These are phyloP conservation scores for Otus sunia DNA, from an alignment of 2,113 vertebrate genomes.

Conservation along the genomic window DNA sequence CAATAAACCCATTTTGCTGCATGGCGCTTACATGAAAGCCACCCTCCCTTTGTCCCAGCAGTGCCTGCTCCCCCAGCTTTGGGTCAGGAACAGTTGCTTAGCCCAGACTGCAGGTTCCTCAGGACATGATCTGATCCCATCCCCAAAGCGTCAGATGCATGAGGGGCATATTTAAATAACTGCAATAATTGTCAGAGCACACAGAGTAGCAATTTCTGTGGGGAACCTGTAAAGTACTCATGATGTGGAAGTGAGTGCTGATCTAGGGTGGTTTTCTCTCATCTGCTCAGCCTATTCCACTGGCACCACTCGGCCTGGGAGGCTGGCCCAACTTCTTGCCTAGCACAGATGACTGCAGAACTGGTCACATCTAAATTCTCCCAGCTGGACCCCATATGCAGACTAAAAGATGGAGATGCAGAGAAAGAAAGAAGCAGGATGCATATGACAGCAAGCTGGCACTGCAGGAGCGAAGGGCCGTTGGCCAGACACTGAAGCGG, in stretches of 20 bases:
- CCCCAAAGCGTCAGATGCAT: neutral
- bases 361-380: neutral
- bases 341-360: neutral
- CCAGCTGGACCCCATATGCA: neutral
- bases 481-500: neutral
- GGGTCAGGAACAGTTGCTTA: neutral
- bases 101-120: neutral
- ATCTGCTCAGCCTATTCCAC: neutral
- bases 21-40: fast-evolving
- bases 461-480: neutral
- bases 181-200: neutral
- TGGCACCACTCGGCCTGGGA: neutral
- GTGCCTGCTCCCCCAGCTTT: neutral
- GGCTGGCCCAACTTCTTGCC: neutral
- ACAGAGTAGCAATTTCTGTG: neutral
- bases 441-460: neutral
- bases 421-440: neutral
- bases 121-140: neutral
- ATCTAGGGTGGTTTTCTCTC: neutral
- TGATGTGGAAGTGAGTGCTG: fast-evolving
- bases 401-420: neutral
- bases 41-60: neutral
- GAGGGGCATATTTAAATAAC: neutral
- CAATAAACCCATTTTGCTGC: neutral
- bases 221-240: neutral